Base-by-base conservation (phyloP, 2,113 vertebrate genomes). In the Eudyptes chrysolophus region DNA sequence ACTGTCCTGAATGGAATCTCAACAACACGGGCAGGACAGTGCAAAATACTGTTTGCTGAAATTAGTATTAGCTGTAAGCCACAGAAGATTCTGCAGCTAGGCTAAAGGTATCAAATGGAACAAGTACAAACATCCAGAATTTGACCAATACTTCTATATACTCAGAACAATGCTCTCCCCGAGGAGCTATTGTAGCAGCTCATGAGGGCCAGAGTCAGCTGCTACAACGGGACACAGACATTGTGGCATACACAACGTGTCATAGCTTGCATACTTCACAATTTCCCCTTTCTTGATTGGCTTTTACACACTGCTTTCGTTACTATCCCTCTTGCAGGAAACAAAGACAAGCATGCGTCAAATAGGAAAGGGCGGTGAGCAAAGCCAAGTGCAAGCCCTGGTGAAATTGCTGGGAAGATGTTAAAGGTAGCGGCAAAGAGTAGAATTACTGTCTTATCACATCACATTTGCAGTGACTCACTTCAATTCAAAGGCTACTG, bases 161-260 rank as follows among this genome's bases (percentile, higher is more conserved):
- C 48, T 64, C 25, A 13, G 49, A 57, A 38, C 9, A 71, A 12
- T 44, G 60, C 18, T 72, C 15, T 89, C 52, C 42, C n/a, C 3
- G 4, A 51, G 48, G 32, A 95, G 27, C 66, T 77, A 2, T 27
- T 60, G 15, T 7, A 46, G 55, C 72, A 77, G 38, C n/a, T 71
- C 10, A 0, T 0, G 1, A 76, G 52, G 69, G 34, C 48, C 3
- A 2, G 29, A 54, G n/a, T 75, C 60, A 77, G 38, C 38, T 44
- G 46, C 44, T 76, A 38, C 52, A 26, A 57, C 0, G 4, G 51
- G 57, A 76, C 0, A 0, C 6, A 52, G 66, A 54, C 38, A 8
- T 24, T 61, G 30, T 78, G 69, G 32, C 12, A 24, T 19, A 52
- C 44, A 46, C 22, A 75, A 54, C 1, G 0, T 3, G 1, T 57